Base-by-base conservation (phyloP, 1,140 invertebrate species). In the Drosophila equinoxialis region DNA sequence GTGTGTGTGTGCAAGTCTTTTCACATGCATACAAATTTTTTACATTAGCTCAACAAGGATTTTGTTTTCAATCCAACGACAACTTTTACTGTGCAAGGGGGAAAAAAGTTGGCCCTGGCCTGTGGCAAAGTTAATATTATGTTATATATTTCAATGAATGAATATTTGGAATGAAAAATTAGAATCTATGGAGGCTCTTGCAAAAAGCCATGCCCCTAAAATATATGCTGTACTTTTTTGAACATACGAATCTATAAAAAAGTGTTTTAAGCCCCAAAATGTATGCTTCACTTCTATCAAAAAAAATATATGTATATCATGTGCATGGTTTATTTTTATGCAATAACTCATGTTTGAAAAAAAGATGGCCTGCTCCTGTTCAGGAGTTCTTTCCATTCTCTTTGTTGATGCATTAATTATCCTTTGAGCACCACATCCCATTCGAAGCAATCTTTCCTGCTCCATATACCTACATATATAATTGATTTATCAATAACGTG, bases 1-100 rank as follows among this genome's bases (percentile, higher is more conserved):
- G n/a, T n/a, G n/a, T 51, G 8, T 11, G 45, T 51, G 45, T 51
- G 17, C 20, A 8, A 48, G 45, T 20, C 45, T 41, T 51, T 60
- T 57, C 42, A 51, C 45, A 60, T 70, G 73, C 68, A 60, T 64
- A 69, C 30, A 71, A 74, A 86, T 68, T 60, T 51, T 79, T 51
- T 76, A 79, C 76, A 86, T 87, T 83, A 83, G 84, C 84, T 68
- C 63, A 76, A 77, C 70, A 83, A 87, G 83, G 76, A 74, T 79
- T 82, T 65, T 76, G 68, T 71, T 86, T 70, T 73, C 83, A 87
- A 83, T 79, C 75, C 68, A 79, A 77, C 60, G 54, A 77, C 58
- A 61, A 51, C n/a, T 45, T 63, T 41, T 45, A 41, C 61, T 48
- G 20, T 65, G 57, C 41, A 58, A 55, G 26, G 26, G 26, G 26